Conservation (phyloP, 2,888 invertebrate species). For the Caenorhabditis japonica region DNA sequence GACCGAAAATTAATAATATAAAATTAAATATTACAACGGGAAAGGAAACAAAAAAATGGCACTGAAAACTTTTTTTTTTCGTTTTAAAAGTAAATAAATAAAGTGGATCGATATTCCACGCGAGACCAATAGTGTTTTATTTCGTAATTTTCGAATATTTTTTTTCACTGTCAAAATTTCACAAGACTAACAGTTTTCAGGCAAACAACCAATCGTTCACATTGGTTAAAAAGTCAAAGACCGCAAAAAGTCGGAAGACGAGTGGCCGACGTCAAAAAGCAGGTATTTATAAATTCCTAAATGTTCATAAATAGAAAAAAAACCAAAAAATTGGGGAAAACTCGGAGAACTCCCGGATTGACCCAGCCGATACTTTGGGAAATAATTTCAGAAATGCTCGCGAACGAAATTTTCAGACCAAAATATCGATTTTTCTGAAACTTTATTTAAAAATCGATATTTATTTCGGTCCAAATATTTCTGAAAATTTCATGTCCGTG, state of each 20-base stretch:
- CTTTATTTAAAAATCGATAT: background rate
- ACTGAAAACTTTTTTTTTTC: too few relatives aligned
- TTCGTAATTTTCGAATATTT: too few relatives aligned
- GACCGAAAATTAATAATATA: background rate
- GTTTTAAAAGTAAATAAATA: too few relatives aligned
- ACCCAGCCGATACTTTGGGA: too few relatives aligned
- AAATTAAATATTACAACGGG: conserved; percentile 1
- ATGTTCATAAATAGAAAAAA: too few relatives aligned
- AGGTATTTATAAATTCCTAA: conserved; percentile 19
- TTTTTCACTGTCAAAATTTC: too few relatives aligned
- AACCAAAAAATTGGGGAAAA: conserved; percentile 5
- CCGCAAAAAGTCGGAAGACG: conserved; percentile 19
- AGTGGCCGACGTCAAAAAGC: conserved; percentile 39
- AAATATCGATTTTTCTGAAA: too few relatives aligned
- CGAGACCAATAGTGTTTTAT: too few relatives aligned
- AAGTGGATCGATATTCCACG: too few relatives aligned
- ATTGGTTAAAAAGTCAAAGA: conserved; percentile 39
- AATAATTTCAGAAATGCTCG: too few relatives aligned
- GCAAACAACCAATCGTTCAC: conserved; percentile 38
- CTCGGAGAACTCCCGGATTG: too few relatives aligned
- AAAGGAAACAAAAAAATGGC: too few relatives aligned
- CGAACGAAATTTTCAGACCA: background rate
- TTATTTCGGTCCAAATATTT: background rate
- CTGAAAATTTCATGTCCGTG: background rate
- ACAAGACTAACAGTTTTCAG: conserved; percentile 20